Conservation (phyloP, 2,888 invertebrate genomes). For the Alviniconcha strummeri region DNA sequence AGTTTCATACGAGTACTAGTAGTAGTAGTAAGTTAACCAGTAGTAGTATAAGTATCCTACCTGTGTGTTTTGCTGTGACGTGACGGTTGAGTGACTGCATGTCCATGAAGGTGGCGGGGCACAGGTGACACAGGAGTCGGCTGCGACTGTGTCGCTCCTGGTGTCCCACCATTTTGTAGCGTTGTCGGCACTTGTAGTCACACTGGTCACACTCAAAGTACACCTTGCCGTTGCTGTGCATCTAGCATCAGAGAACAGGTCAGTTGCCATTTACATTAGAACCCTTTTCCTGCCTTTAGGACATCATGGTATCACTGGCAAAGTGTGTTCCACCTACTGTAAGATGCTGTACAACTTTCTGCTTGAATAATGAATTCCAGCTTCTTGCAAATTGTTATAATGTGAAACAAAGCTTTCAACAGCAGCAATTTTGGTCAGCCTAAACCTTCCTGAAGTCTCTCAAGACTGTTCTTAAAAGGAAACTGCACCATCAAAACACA, state of each 20-base stretch:
- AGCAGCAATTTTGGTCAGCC: too few species aligned
- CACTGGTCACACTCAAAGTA: slow-evolving; percentile 29
- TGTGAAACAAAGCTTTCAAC: too few species aligned
- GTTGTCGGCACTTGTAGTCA: slow-evolving; percentile 19
- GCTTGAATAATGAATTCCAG: too few species aligned
- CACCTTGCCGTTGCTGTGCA: slow-evolving; percentile 24
- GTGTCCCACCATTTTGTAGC: slow-evolving; percentile 21
- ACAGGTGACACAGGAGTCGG: slow-evolving; percentile 28
- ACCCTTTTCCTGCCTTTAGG: background rate
- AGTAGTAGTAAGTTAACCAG: too few species aligned
- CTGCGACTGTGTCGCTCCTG: slow-evolving; percentile 26
- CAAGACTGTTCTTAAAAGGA: too few species aligned
- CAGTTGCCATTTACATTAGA: background rate
- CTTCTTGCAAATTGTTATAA: too few species aligned
- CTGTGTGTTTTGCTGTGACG: slow-evolving; percentile 20
- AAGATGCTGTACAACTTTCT: too few species aligned
- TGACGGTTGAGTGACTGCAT: slow-evolving; percentile 18
- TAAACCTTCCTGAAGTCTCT: too few species aligned
- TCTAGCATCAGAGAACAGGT: background rate
- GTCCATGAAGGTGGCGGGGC: slow-evolving; percentile 28
- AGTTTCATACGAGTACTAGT: too few species aligned
- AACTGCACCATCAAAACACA: too few species aligned
- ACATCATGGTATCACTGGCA: background rate
- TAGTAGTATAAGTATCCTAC: background rate
- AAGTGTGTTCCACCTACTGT: too few species aligned